Evolutionary conservation across 2,113 vertebrate genomes (phyloP).

Genomic region (Piaya cayana): DNA sequence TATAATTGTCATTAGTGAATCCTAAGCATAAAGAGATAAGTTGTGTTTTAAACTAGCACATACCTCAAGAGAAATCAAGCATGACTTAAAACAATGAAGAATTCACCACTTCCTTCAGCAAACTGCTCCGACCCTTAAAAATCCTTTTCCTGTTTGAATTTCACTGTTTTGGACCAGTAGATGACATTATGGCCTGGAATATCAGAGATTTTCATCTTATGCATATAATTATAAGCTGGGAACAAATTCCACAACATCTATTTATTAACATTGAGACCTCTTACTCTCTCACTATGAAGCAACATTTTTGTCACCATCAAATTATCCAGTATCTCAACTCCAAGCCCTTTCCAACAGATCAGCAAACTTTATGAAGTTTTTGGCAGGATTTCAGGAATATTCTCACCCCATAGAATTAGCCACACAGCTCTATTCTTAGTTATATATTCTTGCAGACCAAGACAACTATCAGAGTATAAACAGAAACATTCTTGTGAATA

Average conservation of each 20-base stretch:
- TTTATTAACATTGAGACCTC: background rate
- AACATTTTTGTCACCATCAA: background rate
- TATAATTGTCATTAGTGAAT: background rate
- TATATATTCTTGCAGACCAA: background rate
- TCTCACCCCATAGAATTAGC: background rate
- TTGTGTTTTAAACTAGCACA: background rate
- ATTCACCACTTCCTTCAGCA: background rate
- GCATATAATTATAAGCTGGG: background rate
- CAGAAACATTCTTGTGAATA: background rate
- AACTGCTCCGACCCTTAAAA: background rate
- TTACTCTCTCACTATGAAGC: background rate
- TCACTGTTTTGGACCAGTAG: background rate
- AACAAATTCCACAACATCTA: background rate
- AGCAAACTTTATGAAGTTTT: background rate
- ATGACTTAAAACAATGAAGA: background rate
- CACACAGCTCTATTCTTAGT: background rate
- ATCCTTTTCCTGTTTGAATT: background rate
- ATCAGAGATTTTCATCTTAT: background rate
- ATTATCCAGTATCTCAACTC: background rate
- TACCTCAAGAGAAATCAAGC: background rate
- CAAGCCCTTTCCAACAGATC: background rate
- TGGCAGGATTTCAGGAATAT: background rate
- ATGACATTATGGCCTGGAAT: background rate
- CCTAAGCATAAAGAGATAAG: background rate
- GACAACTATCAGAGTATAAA: background rate